Base-by-base conservation (phyloP, 1,140 invertebrate species). In the Drosophila guanche region DNA sequence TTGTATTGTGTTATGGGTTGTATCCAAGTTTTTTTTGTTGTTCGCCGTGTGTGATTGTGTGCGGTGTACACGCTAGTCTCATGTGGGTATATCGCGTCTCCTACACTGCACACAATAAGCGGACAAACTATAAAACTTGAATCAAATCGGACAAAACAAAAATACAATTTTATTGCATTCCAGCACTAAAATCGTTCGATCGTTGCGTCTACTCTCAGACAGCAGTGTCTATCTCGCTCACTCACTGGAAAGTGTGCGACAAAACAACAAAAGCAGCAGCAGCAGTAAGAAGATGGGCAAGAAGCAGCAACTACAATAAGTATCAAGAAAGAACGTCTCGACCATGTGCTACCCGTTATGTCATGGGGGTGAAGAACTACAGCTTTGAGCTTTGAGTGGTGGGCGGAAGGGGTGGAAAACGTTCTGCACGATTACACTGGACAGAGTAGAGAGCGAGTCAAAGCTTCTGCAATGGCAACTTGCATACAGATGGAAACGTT, bases 101-200 rank as follows among this genome's bases (percentile, higher is more conserved):
- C 29, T 33, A 33, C 29, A 33, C 83, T 88, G 88, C 83, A 88
- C 83, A 88, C 83, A 88, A 88, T 79, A 83, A 88, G 41, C 83
- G 51, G 78, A 79, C 83, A 73, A 88, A 88, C 83, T 88, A 88
- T 88, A 88, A 88, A 88, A 88, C 83, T 88, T 89, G 84, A 79
- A 88, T 88, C 83, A 88, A 88, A 88, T 88, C 83, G 83, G 71
- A 88, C 83, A 88, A 88, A 88, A 88, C 78, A 78, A 88, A 88
- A 76, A 83, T 79, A 89, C 52, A 80, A 79, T 68, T 86, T 88
- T 88, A 88, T 88, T 88, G 84, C 83, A 88, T 88, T 88, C 83
- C 83, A 89, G 83, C 83, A 88, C 83, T 88, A 88, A 85, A 88
- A 88, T 79, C 84, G 73, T 76, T 70, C 75, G 83, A 89, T 88